Base-by-base conservation (phyloP, 2,113 vertebrate genomes). In the Melanocharis versteri region DNA sequence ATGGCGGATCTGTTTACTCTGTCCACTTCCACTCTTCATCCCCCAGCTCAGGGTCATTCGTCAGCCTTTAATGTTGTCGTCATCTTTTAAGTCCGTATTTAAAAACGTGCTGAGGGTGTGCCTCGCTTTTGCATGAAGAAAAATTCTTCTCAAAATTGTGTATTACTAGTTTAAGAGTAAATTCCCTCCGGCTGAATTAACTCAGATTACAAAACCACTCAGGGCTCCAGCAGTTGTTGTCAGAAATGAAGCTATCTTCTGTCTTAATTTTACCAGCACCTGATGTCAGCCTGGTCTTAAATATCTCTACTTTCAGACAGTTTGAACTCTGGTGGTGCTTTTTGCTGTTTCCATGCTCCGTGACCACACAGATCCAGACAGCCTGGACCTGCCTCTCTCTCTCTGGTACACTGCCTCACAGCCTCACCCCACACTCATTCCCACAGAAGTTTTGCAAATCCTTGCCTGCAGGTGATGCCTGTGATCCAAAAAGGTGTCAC, bases 201-300 rank as follows among this genome's bases (percentile, higher is more conserved):
- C 15, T 13, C 45, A 53, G 19, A 73, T 65, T 30, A 70, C 71
- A 70, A 70, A 87, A 89, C 75, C 37, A 68, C 12, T 44, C 35
- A 12, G n/a, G 23, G 33, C 39, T 94, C 90, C 60, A 51, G 44
- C 66, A 70, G 22, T 4, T 85, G 40, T 26, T 73, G 31, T 37
- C 62, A 93, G 68, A 91, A 91, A 86, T 10, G 13, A 84, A 95
- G 39, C 47, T 35, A 31, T 37, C 11, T 65, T 83, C 54, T 70
- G 13, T 33, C 42, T 81, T 86, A 54, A 50, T 81, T 89, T 81
- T 65, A 69, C 20, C 0, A 4, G 68, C 24, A 61, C 15, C 37
- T 48, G 60, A 70, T 48, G 26, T 77, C 69, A 91, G 50, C 28
- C 62, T 83, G 40, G 23, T 72, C 83, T 89, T 65, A 70, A 37